Evolutionary conservation across 2,797 vertebrate genomes (phyloP).

Genomic region (Sternotherus odoratus): DNA sequence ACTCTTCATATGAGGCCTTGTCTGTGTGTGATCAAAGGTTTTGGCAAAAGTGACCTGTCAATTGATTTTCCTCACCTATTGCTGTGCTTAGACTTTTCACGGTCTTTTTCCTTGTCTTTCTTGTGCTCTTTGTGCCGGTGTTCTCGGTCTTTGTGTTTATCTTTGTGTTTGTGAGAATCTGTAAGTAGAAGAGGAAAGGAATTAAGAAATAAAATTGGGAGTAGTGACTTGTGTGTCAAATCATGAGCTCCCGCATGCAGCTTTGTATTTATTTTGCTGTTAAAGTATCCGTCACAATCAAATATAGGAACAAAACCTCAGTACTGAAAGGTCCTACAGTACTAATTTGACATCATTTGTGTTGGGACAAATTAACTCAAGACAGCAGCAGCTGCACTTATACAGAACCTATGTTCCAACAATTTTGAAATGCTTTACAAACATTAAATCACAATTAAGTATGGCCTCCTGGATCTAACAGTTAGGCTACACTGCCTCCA

Average conservation of each 20-base stretch:
- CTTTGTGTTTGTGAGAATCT: slow-evolving; percentile 96
- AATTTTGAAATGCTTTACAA: slow-evolving; percentile 28
- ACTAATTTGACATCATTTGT: background rate
- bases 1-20: background rate
- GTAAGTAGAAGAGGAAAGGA: slow-evolving; percentile 73
- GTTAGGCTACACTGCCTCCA: background rate
- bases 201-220: slow-evolving; percentile 51
- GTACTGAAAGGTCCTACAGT: background rate
- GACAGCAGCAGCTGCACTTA: slow-evolving; percentile 33
- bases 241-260: slow-evolving; percentile 22
- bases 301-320: background rate
- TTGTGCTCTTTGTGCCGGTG: slow-evolving; percentile 97
- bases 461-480: background rate
- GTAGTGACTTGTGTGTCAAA: slow-evolving; percentile 15
- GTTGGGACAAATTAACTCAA: slow-evolving; percentile 37
- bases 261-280: background rate
- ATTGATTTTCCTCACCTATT: slow-evolving; percentile 88
- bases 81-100: slow-evolving; percentile 92
- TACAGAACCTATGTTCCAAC: slow-evolving; percentile 2
- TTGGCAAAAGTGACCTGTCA: background rate
- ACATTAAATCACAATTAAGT: background rate
- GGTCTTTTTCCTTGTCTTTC: slow-evolving; percentile 93
- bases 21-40: background rate
- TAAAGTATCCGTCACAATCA: background rate
- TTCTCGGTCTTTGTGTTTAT: slow-evolving; percentile 96